Base-by-base conservation (phyloP, 2,888 invertebrate genomes). In the Cephus spinipes region DNA sequence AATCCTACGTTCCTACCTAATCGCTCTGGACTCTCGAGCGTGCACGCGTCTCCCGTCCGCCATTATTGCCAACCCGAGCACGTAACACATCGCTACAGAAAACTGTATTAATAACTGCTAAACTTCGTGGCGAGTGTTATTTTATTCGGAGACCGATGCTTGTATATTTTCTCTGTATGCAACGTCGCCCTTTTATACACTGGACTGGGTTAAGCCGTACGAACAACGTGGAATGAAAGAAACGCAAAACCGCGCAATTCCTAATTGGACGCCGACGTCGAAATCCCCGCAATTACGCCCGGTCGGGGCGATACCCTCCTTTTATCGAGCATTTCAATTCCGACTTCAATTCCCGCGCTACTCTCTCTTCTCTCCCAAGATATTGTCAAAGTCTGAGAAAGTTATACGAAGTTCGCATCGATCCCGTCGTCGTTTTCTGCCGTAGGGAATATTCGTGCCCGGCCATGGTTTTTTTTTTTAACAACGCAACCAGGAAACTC, bases 1-100 rank as follows among this genome's bases (percentile, higher is more conserved):
- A 79, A 86, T 82, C 78, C 79, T 80, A 81, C 84, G 82, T 85
- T 86, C 81, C 85, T 81, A 68, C 79, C 79, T 85, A 86, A 85
- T 86, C 82, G 82, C 77, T 74, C 35, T 77, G 15, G 31, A 68
- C 77, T 68, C 68, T 75, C 73, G 69, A 73, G 73, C 68, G n/a
- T 34, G 32, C 68, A 32, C 75, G n/a, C 31, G 31, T 68, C 11
- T 77, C 69, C 30, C 15, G 32, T n/a, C 30, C 71, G 12, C 71
- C 15, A 32, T 31, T 32, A 33, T 71, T 33, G 71, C 31, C 23
- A 71, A 71, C 71, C 71, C 15, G 30, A 23, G 71, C 71, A 71
- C 71, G 71, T 71, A 71, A 71, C 71, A 71, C 71, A 30, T 32
- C 31, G 6, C 31, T 15, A 71, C 30, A 6, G 32, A 11, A 12